Evolutionary conservation across 1,140 invertebrate species (phyloP), one percentile per base, ranked within the genome.

Genomic region (Anastrepha obliqua): DNA sequence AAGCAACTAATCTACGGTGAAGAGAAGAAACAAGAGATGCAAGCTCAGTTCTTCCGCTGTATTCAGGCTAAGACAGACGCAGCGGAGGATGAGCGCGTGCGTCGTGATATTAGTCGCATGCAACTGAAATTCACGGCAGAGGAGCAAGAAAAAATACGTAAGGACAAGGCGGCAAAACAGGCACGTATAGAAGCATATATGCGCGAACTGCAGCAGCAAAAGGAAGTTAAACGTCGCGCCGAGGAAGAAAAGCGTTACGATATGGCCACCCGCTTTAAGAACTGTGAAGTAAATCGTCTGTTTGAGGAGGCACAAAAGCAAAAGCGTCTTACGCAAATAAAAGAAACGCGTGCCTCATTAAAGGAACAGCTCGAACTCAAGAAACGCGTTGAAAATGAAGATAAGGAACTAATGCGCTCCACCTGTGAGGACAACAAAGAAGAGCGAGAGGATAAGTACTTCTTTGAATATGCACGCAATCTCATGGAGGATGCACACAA

Each of bases 391-490:
- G 58, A 86, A 20, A 29, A 87, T 47, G 58, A 67, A 42, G 86
- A 87, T 11, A 67, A 86, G 29, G 44, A 86, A 67, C 65, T 55
- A 7, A 29, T 67, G 20, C 39, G 20, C 20, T 17, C n/a, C 7
- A 55, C 59, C 3, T 88, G 86, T 13, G 47, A 64, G 13, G 51
- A 64, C 2, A 74, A 86, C n/a, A 59, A 44, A 1, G 13, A 67
- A 8, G 87, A 89, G 13, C 70, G 86, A 5, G 90, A 91, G 42
- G 90, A 93, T 86, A 87, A 90, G 13, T 90, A 88, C 88, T 93
- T 93, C 88, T 91, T 93, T 85, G 90, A 89, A 58, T 93, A 92
- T 88, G 92, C 92, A 2, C 87, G 91, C 60, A 90, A 91, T 88
- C 87, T 92, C 13, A 89, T 93, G 62, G 89, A 91, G 70, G 85